A percentile compares a stretch with the other conserved stretches of the same genome.
Conservation (phyloP, 1,140 invertebrate genomes). For the Brachionus rotundiformis region DNA sequence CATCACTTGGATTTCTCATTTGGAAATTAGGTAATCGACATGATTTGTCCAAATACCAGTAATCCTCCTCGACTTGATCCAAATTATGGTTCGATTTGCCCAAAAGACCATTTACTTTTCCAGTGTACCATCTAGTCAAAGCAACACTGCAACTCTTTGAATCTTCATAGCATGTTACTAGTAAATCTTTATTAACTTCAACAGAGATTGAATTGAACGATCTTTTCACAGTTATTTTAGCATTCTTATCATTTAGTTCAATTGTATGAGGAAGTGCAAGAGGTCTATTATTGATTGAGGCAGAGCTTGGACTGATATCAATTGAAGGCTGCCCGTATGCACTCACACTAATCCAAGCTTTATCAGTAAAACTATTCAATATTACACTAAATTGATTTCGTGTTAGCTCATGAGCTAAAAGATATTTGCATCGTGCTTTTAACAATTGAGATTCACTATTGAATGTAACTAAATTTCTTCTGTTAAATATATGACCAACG, state of each 20-base stretch:
- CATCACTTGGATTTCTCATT: slow-evolving; percentile 26
- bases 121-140: slow-evolving; percentile 50
- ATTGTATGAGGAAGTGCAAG: neutral
- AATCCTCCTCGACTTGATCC: neutral
- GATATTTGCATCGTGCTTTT: slow-evolving; percentile 12
- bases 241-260: neutral
- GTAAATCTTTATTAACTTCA: slow-evolving; percentile 19
- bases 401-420: slow-evolving; percentile 25
- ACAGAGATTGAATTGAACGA: neutral
- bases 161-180: slow-evolving; percentile 41
- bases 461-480: slow-evolving; percentile 29
- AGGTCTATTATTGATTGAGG: neutral
- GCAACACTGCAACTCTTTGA: slow-evolving; percentile 46
- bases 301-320: neutral
- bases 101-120: slow-evolving; percentile 34
- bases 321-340: neutral
- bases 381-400: slow-evolving; percentile 40
- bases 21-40: neutral
- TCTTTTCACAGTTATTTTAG: neutral
- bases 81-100: slow-evolving; percentile 32
- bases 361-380: slow-evolving; percentile 15
- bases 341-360: neutral
- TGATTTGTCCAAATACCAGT: slow-evolving; percentile 43
- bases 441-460: slow-evolving; percentile 8
- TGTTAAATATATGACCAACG: slow-evolving; percentile 21